A percentile compares a stretch with the other conserved stretches of the same genome.
These are phyloP conservation scores for Chromoteleia sp. DNA, from an alignment of 2,888 invertebrate genomes.

Conservation along the genomic window DNA sequence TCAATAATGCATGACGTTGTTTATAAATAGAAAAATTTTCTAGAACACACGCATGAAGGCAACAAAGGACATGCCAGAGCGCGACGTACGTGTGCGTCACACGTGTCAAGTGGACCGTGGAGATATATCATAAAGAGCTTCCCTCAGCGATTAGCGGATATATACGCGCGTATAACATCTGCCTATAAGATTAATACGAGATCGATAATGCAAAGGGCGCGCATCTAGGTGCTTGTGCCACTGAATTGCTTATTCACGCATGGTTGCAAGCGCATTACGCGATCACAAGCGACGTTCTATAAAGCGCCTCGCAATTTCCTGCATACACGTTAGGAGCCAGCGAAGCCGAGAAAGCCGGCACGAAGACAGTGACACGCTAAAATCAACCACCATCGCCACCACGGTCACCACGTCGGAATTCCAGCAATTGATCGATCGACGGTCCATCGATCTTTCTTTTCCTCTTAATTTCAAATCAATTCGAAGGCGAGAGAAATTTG, in stretches of 20 bases:
- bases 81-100: slow-evolving; percentile 41
- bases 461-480: slow-evolving; percentile 15
- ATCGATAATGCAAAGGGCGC: slow-evolving; percentile 68
- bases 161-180: slow-evolving; percentile 66
- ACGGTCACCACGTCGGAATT: slow-evolving; percentile 37
- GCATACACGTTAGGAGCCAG: slow-evolving; percentile 66
- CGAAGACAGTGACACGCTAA: slow-evolving; percentile 43
- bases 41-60: slow-evolving; percentile 52
- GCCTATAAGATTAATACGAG: slow-evolving; percentile 64
- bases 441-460: slow-evolving; percentile 37
- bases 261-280: slow-evolving; percentile 59
- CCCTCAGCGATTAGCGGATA: slow-evolving; percentile 67
- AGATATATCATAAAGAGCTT: slow-evolving; percentile 69
- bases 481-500: slow-evolving; percentile 11
- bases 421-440: slow-evolving; percentile 42
- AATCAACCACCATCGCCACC: slow-evolving; percentile 17
- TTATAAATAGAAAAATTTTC: slow-evolving; percentile 63
- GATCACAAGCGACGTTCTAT: slow-evolving; percentile 60
- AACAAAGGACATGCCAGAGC: slow-evolving; percentile 39
- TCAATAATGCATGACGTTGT: slow-evolving; percentile 56
- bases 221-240: slow-evolving; percentile 60
- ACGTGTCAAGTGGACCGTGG: slow-evolving; percentile 67
- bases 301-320: slow-evolving; percentile 75
- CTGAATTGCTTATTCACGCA: slow-evolving; percentile 69
- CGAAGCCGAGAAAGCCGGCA: slow-evolving; percentile 25